A percentile compares a stretch with the other conserved stretches of the same genome.
These are phyloP conservation scores for Echinarachnius parma DNA, from an alignment of 53 echinoderm and acorn worm species.

Conservation along the genomic window DNA sequence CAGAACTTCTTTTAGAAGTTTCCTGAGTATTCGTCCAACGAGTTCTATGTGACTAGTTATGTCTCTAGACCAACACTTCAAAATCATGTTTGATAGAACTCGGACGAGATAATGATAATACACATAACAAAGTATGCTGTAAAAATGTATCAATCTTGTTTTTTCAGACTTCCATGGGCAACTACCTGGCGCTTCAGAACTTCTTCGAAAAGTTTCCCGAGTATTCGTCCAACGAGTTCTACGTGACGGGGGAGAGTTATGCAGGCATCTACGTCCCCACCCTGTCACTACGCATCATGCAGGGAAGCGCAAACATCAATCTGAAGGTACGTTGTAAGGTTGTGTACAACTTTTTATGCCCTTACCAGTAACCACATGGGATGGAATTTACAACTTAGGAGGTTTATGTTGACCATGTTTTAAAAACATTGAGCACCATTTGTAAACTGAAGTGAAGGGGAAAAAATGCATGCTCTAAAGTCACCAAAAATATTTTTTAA, in stretches of 20 bases:
- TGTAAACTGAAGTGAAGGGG: too few relatives aligned
- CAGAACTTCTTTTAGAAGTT: slow-evolving; percentile 70
- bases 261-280: slow-evolving; percentile 85
- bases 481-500: too few relatives aligned
- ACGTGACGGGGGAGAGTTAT: slow-evolving; percentile 72
- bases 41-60: slow-evolving; percentile 71
- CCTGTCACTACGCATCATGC: slow-evolving; percentile 53
- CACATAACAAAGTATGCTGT: too few relatives aligned
- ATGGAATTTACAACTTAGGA: not conserved
- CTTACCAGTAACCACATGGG: not conserved
- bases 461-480: too few relatives aligned
- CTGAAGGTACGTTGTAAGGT: slow-evolving; percentile 64
- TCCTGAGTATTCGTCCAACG: slow-evolving; percentile 51
- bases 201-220: slow-evolving; percentile 69
- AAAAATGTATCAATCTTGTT: too few relatives aligned
- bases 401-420: not conserved
- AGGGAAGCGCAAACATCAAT: slow-evolving; percentile 65
- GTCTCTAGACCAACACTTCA: too few relatives aligned
- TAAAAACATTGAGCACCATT: too few relatives aligned
- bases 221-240: slow-evolving; percentile 58
- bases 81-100: too few relatives aligned
- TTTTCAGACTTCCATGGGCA: slow-evolving; percentile 50
- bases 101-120: too few relatives aligned
- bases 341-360: too few relatives aligned
- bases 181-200: slow-evolving; percentile 63